These are phyloP conservation scores for Achroia grisella DNA, from an alignment of 1,140 invertebrate genomes.

Conservation along the genomic window DNA sequence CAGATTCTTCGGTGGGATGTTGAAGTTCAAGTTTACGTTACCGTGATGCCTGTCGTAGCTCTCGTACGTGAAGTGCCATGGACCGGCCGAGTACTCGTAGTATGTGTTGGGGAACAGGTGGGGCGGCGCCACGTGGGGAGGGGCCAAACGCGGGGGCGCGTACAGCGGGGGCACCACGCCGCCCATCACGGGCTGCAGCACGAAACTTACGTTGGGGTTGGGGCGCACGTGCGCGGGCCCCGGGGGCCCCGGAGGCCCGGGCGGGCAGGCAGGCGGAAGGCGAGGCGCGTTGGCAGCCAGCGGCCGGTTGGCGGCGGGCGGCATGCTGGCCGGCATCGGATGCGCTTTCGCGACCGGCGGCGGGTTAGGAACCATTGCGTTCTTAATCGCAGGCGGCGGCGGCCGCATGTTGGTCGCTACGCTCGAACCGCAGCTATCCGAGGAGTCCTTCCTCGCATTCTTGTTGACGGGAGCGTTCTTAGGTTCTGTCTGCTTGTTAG, in stretches of 20 bases:
- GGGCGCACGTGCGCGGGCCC: constrained; percentile 18
- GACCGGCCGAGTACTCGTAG: constrained; percentile 50
- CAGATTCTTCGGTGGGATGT: constrained; percentile 58
- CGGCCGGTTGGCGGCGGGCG: constrained; percentile 15
- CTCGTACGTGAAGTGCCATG: constrained; percentile 64
- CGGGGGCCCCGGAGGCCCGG: constrained; percentile 13
- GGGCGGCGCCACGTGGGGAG: constrained; percentile 17
- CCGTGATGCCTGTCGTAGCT: constrained; percentile 43
- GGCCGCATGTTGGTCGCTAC: constrained; percentile 1
- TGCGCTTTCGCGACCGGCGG: constrained; percentile 29
- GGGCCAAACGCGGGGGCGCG: constrained; percentile 33
- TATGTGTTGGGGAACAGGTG: constrained; percentile 47
- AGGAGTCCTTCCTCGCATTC: constrained; percentile 8
- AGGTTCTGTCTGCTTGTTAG: constrained; percentile 20
- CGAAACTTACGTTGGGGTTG: constrained; percentile 67
- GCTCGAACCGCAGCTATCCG: background rate
- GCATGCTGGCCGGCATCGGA: constrained; percentile 34
- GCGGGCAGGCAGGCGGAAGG: constrained; percentile 6
- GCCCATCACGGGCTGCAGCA: constrained; percentile 52
- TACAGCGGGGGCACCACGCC: constrained; percentile 37
- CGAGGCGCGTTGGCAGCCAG: constrained; percentile 4
- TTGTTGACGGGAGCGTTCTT: constrained; percentile 16
- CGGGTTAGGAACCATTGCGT: constrained; percentile 6
- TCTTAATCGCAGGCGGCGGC: constrained; percentile 17
- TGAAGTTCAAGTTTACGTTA: constrained; percentile 61